phyloP scores from a whole-genome alignment of 2,113 vertebrate species.

The Hippocampus mohnikei region DNA sequence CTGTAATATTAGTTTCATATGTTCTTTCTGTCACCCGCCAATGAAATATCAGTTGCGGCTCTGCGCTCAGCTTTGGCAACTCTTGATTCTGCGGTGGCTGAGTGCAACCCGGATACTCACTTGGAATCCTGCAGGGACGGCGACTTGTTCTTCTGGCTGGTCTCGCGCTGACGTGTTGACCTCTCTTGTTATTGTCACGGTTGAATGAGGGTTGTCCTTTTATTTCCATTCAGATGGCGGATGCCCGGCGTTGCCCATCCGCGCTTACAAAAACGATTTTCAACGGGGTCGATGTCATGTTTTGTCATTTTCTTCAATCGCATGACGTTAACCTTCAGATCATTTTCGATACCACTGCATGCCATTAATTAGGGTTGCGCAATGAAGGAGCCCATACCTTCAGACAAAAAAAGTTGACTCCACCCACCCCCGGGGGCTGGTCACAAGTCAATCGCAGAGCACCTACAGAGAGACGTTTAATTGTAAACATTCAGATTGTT shows the following conservation, averaged over 20 bases:
- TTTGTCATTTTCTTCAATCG: no score
- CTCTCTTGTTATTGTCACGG: not conserved
- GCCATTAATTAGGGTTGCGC: no score
- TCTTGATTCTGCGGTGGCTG: not conserved
- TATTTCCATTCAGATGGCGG: not conserved
- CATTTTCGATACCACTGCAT: no score
- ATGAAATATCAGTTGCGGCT: not conserved
- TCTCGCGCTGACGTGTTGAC: not conserved
- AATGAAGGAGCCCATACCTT: no score
- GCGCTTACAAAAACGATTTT: not conserved
- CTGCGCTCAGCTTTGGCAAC: not conserved
- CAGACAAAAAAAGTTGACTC: no score
- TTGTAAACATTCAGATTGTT: no score
- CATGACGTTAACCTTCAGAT: no score
- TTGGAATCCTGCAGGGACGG: not conserved
- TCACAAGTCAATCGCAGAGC: no score
- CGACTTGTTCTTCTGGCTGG: not conserved
- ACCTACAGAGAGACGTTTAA: no score
- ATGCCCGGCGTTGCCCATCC: no score
- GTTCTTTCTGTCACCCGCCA: not conserved
- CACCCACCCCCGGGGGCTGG: no score
- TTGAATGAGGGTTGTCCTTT: not conserved
- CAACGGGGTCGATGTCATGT: no score
- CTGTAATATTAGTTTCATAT: not conserved
- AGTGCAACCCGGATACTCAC: not conserved